A percentile compares a stretch with the other conserved stretches of the same genome.
Evolutionary conservation across 2,888 invertebrate genomes (phyloP).

Genomic region (Cheilosia urbana): DNA sequence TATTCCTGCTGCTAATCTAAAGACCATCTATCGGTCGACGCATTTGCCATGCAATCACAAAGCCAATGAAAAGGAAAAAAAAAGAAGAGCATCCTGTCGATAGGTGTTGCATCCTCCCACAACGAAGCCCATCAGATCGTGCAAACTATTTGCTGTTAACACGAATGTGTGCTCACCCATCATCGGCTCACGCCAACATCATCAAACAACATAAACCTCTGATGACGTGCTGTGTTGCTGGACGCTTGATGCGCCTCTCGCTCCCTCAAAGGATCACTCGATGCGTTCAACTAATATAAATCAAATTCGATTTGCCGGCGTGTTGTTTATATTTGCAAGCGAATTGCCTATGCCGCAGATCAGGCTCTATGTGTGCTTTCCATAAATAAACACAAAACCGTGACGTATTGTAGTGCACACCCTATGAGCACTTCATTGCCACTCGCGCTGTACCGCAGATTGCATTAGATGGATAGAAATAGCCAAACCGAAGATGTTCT

Average conservation of each 20-base stretch:
- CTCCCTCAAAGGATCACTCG: constrained; percentile 69
- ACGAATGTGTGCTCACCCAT: constrained; percentile 63
- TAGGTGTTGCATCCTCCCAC: constrained; percentile 64
- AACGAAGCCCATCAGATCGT: constrained; percentile 48
- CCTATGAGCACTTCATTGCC: constrained; percentile 46
- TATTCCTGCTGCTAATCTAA: too few relatives aligned
- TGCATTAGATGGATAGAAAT: constrained; percentile 51
- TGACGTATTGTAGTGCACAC: constrained; percentile 59
- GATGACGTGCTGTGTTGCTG: constrained; percentile 46
- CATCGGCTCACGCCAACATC: constrained; percentile 69
- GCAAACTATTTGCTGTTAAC: constrained; percentile 71
- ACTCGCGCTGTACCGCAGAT: constrained; percentile 3
- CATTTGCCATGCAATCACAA: constrained; percentile 3
- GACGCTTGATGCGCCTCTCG: not conserved
- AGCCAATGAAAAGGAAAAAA: not conserved
- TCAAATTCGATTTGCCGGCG: constrained; percentile 70
- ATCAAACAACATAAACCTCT: constrained; percentile 33
- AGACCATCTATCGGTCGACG: too few relatives aligned
- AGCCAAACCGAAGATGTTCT: constrained; percentile 55
- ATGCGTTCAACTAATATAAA: constrained; percentile 71
- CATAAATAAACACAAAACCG: constrained; percentile 67
- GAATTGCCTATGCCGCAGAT: constrained; percentile 17
- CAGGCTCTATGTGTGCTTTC: constrained; percentile 22
- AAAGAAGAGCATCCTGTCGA: not conserved
- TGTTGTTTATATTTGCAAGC: constrained; percentile 57